These are phyloP conservation scores for Chrysolophus pictus DNA, from an alignment of 2,797 vertebrate genomes.

Conservation along the genomic window DNA sequence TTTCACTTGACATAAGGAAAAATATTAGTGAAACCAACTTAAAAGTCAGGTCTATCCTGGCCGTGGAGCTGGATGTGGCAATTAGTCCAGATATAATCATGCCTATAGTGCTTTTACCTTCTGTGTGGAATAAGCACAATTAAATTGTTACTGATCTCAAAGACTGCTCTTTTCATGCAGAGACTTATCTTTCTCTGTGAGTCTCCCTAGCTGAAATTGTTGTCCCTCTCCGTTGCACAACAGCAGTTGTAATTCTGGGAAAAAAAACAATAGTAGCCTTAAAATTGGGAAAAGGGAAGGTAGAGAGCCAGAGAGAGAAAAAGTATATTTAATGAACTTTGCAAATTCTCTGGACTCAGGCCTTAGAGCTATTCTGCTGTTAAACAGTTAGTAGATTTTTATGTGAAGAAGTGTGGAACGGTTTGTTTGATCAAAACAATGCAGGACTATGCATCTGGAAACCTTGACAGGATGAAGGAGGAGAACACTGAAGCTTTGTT, in stretches of 20 bases:
- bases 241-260: neutral
- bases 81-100: neutral
- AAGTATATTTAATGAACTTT: neutral
- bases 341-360: neutral
- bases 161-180: neutral
- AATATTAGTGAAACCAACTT: neutral
- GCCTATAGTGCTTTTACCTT: slow-evolving; percentile 7
- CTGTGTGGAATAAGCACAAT: neutral
- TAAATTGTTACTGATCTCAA: neutral
- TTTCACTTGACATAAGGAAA: neutral
- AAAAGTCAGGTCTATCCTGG: neutral
- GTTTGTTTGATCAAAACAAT: neutral
- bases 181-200: neutral
- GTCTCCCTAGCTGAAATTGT: neutral
- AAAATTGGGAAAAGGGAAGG: neutral
- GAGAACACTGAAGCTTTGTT: neutral
- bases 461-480: neutral
- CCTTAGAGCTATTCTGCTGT: neutral
- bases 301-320: neutral
- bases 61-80: neutral
- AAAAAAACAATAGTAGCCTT: neutral
- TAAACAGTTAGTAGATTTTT: neutral
- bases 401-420: neutral
- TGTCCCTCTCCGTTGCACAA: neutral
- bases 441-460: neutral